Conservation (phyloP, 2,797 vertebrate species). For the Melopsittacus undulatus region DNA sequence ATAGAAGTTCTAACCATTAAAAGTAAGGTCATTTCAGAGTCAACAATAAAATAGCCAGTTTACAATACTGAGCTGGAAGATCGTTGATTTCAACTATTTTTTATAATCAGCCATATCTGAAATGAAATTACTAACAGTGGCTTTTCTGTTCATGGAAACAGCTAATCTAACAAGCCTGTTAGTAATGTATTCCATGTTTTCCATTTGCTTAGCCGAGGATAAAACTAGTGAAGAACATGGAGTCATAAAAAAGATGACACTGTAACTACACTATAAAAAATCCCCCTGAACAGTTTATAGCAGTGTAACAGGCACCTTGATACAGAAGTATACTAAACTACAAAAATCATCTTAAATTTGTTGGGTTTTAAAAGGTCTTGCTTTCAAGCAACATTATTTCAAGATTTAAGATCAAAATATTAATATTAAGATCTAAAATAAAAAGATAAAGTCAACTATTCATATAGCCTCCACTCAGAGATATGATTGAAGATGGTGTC, state of each 20-base stretch:
- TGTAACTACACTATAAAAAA: background rate
- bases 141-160: background rate
- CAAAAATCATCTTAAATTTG: background rate
- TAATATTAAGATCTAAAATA: background rate
- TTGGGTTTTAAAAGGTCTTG: background rate
- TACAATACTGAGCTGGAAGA: background rate
- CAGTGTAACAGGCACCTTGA: background rate
- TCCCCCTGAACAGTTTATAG: background rate
- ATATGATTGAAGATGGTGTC: rapidly evolving
- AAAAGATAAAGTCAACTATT: background rate
- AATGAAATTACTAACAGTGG: background rate
- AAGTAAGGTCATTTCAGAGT: background rate
- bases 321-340: background rate
- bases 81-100: background rate
- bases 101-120: background rate
- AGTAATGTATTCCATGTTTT: background rate
- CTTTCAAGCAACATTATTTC: background rate
- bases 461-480: background rate
- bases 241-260: background rate
- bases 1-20: background rate
- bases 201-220: background rate
- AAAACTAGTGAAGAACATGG: background rate
- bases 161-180: background rate
- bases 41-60: background rate
- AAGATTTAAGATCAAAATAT: background rate